A percentile compares a stretch with the other conserved stretches of the same genome.
These are phyloP conservation scores for Drosophila trichaetosa DNA, from an alignment of 2,888 invertebrate species.

Conservation along the genomic window DNA sequence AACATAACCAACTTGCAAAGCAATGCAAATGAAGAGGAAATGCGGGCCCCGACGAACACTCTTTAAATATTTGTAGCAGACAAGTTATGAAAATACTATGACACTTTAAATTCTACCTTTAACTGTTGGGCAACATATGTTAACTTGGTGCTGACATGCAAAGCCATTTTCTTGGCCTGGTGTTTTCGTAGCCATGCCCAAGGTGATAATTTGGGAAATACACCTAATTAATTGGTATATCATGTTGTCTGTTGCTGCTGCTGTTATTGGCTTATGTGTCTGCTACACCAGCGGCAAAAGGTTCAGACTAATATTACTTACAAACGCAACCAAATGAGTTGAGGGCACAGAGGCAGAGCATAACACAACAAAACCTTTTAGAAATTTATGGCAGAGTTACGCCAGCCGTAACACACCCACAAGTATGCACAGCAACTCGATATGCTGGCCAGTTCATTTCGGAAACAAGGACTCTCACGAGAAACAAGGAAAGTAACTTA, in stretches of 20 bases:
- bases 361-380: conserved; percentile 69
- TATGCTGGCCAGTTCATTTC: conserved; percentile 39
- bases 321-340: conserved; percentile 61
- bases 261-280: conserved; percentile 54
- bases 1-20: conserved; percentile 79
- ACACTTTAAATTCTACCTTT: conserved; percentile 56
- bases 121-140: conserved; percentile 26
- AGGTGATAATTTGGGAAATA: conserved; percentile 74
- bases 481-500: conserved; percentile 73
- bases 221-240: conserved; percentile 74
- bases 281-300: conserved; percentile 39
- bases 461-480: conserved; percentile 40
- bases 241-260: conserved; percentile 48
- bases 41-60: conserved; percentile 54
- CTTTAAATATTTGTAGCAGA: conserved; percentile 36
- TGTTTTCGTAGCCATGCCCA: conserved; percentile 33
- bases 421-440: conserved; percentile 31
- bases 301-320: conserved; percentile 60
- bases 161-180: conserved; percentile 22
- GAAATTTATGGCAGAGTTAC: conserved; percentile 62
- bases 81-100: conserved; percentile 59
- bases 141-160: conserved; percentile 59
- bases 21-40: conserved; percentile 80
- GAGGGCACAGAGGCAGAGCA: conserved; percentile 33
- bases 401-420: conserved; percentile 16